Evolutionary conservation across 2,888 invertebrate species (phyloP).

Genomic region (Odontocerum albicorne): DNA sequence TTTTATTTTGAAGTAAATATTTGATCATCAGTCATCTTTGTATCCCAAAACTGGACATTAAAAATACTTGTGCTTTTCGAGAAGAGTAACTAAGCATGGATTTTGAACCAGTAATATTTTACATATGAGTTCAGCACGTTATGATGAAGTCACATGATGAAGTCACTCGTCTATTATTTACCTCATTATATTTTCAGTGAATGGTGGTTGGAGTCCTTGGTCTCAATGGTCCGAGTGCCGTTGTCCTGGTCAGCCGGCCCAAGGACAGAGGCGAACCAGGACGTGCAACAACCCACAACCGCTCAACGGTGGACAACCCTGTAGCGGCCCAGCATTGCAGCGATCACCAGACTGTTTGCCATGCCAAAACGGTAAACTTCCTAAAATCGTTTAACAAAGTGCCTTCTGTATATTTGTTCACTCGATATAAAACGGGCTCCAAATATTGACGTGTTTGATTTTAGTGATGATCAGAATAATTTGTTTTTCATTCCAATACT

Average conservation of each 20-base stretch:
- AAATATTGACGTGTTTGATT: neutral
- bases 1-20: too few relatives aligned
- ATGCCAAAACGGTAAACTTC: slow-evolving; percentile 49
- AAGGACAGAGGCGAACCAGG: slow-evolving; percentile 71
- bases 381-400: neutral
- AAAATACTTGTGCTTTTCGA: too few relatives aligned
- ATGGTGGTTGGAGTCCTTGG: slow-evolving; percentile 85
- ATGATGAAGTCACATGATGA: too few relatives aligned
- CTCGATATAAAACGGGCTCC: too few relatives aligned
- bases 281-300: slow-evolving; percentile 80
- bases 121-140: too few relatives aligned
- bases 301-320: slow-evolving; percentile 77
- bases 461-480: neutral
- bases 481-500: neutral
- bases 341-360: slow-evolving; percentile 72
- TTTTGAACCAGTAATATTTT: too few relatives aligned
- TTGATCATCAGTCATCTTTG: too few relatives aligned
- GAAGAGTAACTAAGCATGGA: too few relatives aligned
- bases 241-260: slow-evolving; percentile 66
- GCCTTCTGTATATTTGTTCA: neutral
- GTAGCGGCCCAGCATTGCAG: slow-evolving; percentile 73
- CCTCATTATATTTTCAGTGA: slow-evolving; percentile 66
- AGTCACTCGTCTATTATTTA: too few relatives aligned
- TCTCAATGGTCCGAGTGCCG: slow-evolving; percentile 76
- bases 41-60: too few relatives aligned